Base-by-base conservation (phyloP, 2,888 invertebrate species). In the Oxyteleia sp. region DNA sequence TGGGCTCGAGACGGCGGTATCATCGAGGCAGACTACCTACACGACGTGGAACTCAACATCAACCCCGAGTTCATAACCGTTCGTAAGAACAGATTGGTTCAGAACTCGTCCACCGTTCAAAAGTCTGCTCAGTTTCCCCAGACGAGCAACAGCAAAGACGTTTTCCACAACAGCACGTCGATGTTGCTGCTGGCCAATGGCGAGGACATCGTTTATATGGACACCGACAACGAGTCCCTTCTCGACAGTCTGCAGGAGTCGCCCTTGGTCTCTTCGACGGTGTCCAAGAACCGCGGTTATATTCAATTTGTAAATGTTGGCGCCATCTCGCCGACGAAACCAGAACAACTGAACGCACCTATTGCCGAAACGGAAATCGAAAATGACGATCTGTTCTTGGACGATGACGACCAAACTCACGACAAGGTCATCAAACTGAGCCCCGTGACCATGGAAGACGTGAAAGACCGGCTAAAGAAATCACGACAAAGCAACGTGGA, bases 161-260 rank as follows among this genome's bases (percentile, higher is more conserved):
- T 72, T 15, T 7, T 66, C 15, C 41, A 83, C 41, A 92, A 90
- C 53, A 92, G 91, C 23, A 90, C 91, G 2, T 93, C 93, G 2
- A 91, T 93, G 18, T 87, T 92, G 18, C 87, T 92, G 8, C 85
- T 93, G 20, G 89, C 90, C 0, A 91, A 91, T 16, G 96, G 97
- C 61, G 97, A 97, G 86, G 96, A 97, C 89, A 96, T 98, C 85
- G 97, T 97, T 90, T 98, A 96, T 90, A 97, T 97, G 94, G 98
- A 98, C 90, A 97, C 97, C 0, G 97, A 97, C 0, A 97, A 96
- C 0, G 97, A 97, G 89, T 96, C 96, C n/a, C 95, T 96, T 16
- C 95, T 96, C 13, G 96, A 96, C 87, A 95, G 95, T 11, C 93
- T 95, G 35, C 92, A 94, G 59, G 95, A 95, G 3, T 94, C n/a